phyloP scores from a whole-genome alignment of 2,797 vertebrate species.

The Huso huso region DNA sequence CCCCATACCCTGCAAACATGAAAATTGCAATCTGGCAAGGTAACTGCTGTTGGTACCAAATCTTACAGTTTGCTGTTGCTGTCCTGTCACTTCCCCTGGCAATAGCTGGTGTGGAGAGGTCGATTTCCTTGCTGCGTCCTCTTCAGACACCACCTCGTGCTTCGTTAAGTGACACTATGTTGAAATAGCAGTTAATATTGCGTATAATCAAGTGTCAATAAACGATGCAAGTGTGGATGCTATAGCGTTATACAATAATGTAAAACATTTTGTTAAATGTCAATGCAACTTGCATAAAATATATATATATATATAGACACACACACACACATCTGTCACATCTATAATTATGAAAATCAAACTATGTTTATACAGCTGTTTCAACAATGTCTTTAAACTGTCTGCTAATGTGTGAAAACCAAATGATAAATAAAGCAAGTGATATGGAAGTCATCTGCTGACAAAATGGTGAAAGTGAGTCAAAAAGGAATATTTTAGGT shows the following conservation, averaged over 20 bases:
- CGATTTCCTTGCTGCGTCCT: constrained; percentile 45
- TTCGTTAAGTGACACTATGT: constrained; percentile 56
- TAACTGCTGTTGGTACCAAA: constrained; percentile 25
- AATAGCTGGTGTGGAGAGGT: constrained; percentile 47
- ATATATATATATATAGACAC: too few relatives aligned
- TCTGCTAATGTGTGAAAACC: too few relatives aligned
- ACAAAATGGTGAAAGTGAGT: too few relatives aligned
- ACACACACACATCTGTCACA: too few relatives aligned
- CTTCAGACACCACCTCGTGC: constrained; percentile 52
- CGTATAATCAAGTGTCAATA: constrained; percentile 31
- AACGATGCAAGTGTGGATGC: constrained; percentile 22
- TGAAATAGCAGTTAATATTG: constrained; percentile 48
- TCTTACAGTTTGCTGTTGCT: constrained; percentile 50
- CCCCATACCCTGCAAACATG: constrained; percentile 28
- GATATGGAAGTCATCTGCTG: too few relatives aligned
- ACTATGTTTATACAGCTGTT: too few relatives aligned
- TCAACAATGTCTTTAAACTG: too few relatives aligned
- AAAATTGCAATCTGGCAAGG: constrained; percentile 28
- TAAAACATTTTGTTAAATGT: too few relatives aligned
- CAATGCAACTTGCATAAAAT: too few relatives aligned
- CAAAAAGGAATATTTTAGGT: too few relatives aligned
- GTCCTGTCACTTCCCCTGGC: constrained; percentile 48
- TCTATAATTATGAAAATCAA: too few relatives aligned
- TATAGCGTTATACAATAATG: not conserved
- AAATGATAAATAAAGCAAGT: too few relatives aligned